Conservation (phyloP, 2,797 vertebrate species). For the Propithecus deckenii region DNA sequence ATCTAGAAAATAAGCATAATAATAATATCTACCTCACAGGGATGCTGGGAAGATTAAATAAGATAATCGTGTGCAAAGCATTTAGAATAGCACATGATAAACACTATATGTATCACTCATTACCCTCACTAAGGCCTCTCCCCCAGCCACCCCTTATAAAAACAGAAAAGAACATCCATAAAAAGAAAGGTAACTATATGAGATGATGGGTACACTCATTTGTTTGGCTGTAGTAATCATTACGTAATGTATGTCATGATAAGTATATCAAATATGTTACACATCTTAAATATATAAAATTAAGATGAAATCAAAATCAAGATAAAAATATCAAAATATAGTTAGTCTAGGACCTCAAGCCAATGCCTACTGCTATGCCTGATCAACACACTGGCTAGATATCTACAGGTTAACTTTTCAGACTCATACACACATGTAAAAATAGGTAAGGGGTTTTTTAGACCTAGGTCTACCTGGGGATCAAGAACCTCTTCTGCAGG, state of each 20-base stretch:
- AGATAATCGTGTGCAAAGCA: not conserved
- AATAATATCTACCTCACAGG: not conserved
- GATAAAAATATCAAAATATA: not conserved
- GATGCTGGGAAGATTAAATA: not conserved
- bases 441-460: not conserved
- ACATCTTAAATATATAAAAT: not conserved
- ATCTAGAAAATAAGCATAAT: not conserved
- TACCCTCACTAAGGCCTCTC: not conserved
- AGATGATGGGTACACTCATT: not conserved
- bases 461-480: not conserved
- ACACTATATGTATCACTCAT: not conserved
- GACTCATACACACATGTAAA: not conserved
- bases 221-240: not conserved
- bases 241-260: not conserved
- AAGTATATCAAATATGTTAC: not conserved
- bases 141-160: not conserved
- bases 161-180: conserved; percentile 24
- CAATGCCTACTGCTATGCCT: not conserved
- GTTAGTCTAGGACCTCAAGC: not conserved
- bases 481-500: not conserved
- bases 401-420: not conserved
- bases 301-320: not conserved
- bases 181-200: not conserved
- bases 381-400: not conserved
- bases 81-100: not conserved